Base-by-base conservation (phyloP, 1,140 invertebrate genomes). In the Laupala kohalensis region DNA sequence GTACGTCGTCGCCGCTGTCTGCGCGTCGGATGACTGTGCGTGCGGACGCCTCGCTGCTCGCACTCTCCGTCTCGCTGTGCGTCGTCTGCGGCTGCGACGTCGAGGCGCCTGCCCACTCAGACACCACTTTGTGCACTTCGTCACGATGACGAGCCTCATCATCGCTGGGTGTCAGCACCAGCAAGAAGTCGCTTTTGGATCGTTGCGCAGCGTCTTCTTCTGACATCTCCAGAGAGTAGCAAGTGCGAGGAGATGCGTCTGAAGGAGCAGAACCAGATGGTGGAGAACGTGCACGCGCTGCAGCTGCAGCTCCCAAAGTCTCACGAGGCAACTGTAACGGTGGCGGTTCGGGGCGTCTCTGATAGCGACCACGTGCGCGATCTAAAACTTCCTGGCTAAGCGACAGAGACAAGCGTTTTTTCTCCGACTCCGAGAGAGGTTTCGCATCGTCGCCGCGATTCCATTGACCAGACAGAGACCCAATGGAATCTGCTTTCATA, bases 311-410 rank as follows among this genome's bases (percentile, higher is more conserved):
- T 3, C 87, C 88, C 6, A 85, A 78, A 0, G 87, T 89, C 77
- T 90, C 88, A 26, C 87, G 82, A 3, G 85, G 86, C 79, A 5
- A 85, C 77, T 0, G 83, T 79, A 6, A 81, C 78, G 1, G 81
- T 79, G 12, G 79, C 64, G 76, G 68, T 76, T 80, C 78, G 79
- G 77, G 69, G 19, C 73, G 5, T 89, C 83, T 78, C 85, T 85
- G 73, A 90, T 86, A 69, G 90, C 78, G 9, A 91, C 83, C 81
- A 92, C 91, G 76, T 87, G 86, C 70, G 90, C 88, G 4, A 93
- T 80, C 86, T 69, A 90, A 78, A 12, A 91, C 82, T 81, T 92
- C 91, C 76, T 87, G 86, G 71, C 90, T 89, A 4, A 93, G 80
- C 6, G 85, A 87, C 79, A 88, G 84, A 0, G 90, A 92, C 64